phyloP scores from a whole-genome alignment of 2,797 vertebrate genomes.

The Coreius guichenoti region DNA sequence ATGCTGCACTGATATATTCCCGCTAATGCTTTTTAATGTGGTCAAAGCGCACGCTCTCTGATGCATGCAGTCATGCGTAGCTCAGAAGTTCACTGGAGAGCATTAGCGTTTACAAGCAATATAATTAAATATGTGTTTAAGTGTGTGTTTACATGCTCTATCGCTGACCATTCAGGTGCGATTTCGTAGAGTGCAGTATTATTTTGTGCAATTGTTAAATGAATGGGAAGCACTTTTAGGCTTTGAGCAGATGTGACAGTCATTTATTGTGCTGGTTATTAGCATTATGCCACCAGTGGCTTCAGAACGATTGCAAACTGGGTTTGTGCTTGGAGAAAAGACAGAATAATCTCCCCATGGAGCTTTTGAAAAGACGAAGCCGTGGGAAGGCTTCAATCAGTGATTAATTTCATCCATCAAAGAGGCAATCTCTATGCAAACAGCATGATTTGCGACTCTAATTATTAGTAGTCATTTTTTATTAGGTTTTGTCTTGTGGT shows the following conservation, averaged over 20 bases:
- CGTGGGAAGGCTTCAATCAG: slow-evolving; percentile 17
- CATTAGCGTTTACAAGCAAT: slow-evolving; percentile 43
- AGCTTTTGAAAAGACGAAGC: slow-evolving; percentile 36
- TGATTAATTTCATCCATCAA: slow-evolving; percentile 36
- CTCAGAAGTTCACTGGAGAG: slow-evolving; percentile 37
- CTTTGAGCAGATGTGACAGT: slow-evolving; percentile 64
- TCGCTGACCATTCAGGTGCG: background rate
- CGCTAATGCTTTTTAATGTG: slow-evolving; percentile 50
- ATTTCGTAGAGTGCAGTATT: background rate
- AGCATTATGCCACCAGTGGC: slow-evolving; percentile 69
- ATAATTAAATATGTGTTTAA: slow-evolving; percentile 56
- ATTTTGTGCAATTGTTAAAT: slow-evolving; percentile 20
- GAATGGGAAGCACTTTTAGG: slow-evolving; percentile 44
- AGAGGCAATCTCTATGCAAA: slow-evolving; percentile 35
- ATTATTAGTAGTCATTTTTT: slow-evolving; percentile 38
- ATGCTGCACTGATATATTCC: slow-evolving; percentile 30
- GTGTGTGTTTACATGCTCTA: slow-evolving; percentile 25
- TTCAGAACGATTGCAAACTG: slow-evolving; percentile 59
- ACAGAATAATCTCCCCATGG: slow-evolving; percentile 37
- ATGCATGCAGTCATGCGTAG: slow-evolving; percentile 39
- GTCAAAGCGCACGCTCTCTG: slow-evolving; percentile 23
- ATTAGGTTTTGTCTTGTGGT: slow-evolving; percentile 12
- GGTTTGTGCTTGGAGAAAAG: slow-evolving; percentile 60
- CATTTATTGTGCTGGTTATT: slow-evolving; percentile 71
- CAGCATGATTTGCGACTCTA: slow-evolving; percentile 6